Base-by-base conservation (phyloP, 1,140 invertebrate genomes). In the Brachionus manjavacas region DNA sequence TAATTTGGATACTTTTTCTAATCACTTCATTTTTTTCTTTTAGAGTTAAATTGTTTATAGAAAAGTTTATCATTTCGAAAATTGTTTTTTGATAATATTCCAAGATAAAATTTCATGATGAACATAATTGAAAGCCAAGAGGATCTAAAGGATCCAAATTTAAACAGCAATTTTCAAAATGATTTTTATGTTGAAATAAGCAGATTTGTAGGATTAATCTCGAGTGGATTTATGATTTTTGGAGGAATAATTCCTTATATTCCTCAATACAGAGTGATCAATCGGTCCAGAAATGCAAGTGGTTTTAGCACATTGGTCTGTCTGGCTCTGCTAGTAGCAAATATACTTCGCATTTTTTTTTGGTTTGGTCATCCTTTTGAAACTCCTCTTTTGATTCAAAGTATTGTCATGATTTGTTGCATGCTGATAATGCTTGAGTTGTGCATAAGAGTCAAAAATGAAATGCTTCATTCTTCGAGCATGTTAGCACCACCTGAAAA, bases 291-390 rank as follows among this genome's bases (percentile, higher is more conserved):
- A 88, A 95, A 97, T 91, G 93, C 95, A 20, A 95, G 90, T 55
- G 97, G 97, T 4, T 99, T 99, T 90, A 98, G 96, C 0, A 91
- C 97, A 4, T 95, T 96, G 88, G 97, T 99, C 49, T 99, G 97
- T 88, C 91, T 99, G 43, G 94, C 95, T 3, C 91, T 99, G 23
- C 91, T 99, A 41, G 92, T 98, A 88, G 97, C 97, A 49, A 99
- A 99, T 88, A 97, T 95, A 79, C 91, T 99, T 64, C 92, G 97
- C 86, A 98, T 99, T 88, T 91, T 97, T 84, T 99, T 99, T 91
- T 99, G 97, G 97, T 99, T 99, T 93, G 97, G 96, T 72, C 96
- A 96, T 90, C 93, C 92, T 85, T 99, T 96, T 92, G 96, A 99
- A 90, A 90, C 94, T 87, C 96, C 97, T 85, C 91, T 99, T 85